Evolutionary conservation across 1,140 invertebrate genomes (phyloP).

Genomic region (Streblospio benedicti): DNA sequence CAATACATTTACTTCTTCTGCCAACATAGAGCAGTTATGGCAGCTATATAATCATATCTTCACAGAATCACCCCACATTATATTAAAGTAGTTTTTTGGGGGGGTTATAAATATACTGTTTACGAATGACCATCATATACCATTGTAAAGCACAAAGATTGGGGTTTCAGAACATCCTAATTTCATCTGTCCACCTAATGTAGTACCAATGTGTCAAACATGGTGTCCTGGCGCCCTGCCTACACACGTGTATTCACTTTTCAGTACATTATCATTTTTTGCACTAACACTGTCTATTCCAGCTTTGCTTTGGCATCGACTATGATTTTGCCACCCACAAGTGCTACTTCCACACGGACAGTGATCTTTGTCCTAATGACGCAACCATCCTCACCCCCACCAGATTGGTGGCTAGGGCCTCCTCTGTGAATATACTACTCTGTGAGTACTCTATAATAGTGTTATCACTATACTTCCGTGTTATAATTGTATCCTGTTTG

Average conservation of each 20-base stretch:
- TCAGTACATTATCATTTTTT: background rate
- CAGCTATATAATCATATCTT: too few relatives aligned
- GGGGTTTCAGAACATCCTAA: background rate
- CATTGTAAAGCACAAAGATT: background rate
- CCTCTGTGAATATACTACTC: background rate
- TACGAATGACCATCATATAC: too few relatives aligned
- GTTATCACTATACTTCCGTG: too few relatives aligned
- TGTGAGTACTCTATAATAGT: too few relatives aligned
- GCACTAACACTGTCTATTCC: background rate
- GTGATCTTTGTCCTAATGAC: background rate
- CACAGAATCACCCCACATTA: too few relatives aligned
- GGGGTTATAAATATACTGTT: too few relatives aligned
- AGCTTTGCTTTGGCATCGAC: background rate
- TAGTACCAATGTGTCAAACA: background rate
- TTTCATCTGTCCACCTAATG: background rate
- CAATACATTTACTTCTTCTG: too few relatives aligned
- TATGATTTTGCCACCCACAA: background rate
- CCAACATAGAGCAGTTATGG: too few relatives aligned
- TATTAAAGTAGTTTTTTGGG: too few relatives aligned
- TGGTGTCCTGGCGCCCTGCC: background rate
- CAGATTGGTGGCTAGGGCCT: background rate
- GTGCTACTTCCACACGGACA: constrained; percentile 3
- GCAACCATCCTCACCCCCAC: background rate
- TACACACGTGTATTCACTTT: background rate
- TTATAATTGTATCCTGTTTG: too few relatives aligned